These are phyloP conservation scores for Mus minutoides DNA, from an alignment of 2,797 vertebrate genomes.

Conservation along the genomic window DNA sequence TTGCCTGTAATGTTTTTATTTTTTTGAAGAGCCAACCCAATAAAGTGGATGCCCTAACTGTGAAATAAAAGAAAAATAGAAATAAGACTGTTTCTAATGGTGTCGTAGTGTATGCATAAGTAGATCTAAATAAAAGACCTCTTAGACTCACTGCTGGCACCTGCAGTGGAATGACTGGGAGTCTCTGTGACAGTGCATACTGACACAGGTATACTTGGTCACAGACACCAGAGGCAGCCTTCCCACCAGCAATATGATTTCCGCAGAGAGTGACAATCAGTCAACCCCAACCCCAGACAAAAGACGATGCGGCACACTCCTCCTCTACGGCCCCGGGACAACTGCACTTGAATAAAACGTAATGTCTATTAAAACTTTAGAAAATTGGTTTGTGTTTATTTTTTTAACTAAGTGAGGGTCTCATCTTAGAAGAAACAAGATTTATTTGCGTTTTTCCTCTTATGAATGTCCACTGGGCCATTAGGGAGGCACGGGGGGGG, in stretches of 20 bases:
- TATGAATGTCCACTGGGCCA: not conserved
- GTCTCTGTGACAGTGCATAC: not conserved
- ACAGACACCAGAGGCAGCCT: not conserved
- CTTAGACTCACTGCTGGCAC: not conserved
- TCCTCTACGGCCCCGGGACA: not conserved
- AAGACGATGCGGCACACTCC: not conserved
- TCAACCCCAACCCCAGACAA: not conserved
- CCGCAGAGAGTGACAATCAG: not conserved
- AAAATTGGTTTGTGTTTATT: slow-evolving; percentile 13
- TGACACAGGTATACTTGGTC: not conserved
- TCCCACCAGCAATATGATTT: not conserved
- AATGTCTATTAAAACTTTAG: not conserved
- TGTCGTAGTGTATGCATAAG: not conserved
- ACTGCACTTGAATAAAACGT: not conserved
- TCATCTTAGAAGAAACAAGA: not conserved
- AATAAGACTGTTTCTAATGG: not conserved
- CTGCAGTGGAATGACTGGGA: not conserved
- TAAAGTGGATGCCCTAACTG: not conserved
- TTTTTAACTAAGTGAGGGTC: slow-evolving; percentile 1
- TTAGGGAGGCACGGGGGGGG: not conserved
- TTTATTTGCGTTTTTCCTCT: not conserved
- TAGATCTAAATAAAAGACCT: not conserved
- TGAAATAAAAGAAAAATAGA: slow-evolving; percentile 17
- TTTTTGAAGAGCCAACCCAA: not conserved
- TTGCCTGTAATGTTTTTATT: not conserved